Base-by-base conservation (phyloP, 2,113 vertebrate genomes). In the Tauraco erythrolophus region DNA sequence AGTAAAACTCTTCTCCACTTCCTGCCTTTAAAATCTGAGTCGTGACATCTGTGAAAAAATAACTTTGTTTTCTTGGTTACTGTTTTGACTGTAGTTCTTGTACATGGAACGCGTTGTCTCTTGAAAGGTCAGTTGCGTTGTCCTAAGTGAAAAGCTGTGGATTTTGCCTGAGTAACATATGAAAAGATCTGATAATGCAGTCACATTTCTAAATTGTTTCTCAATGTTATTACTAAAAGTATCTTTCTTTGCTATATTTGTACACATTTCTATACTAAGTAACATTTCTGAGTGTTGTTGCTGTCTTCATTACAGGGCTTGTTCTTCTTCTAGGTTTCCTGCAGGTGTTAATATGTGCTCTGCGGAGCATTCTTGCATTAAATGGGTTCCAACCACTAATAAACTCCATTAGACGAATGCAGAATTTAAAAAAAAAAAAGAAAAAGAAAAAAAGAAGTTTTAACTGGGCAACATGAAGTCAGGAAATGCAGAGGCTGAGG, bases 401-500 rank as follows among this genome's bases (percentile, higher is more conserved):
- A 51, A 74, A 70, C 19, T n/a, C 74, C 24, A 50, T 82, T 82
- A 85, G 48, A 92, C 6, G 85, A 92, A 74, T 19, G 21, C 33
- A 84, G 19, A 83, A 94, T 77, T 60, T 0, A 66, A 68, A 78
- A 61, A 56, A 41, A 51, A 27, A 10, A 17, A 62, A 66, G 62
- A 68, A 78, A 61, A 56, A 41, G 46, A 27, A 10, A 17, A 62
- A 66, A 43, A 43, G 4, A 19, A 41, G 10, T 64, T 77, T 76
- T 64, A 53, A 71, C 81, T 85, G 82, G 48, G 35, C 57, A 91
- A 7, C 3, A 1, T 43, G 78, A 64, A 88, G 61, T 82, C 93
- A 93, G 94, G 96, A 97, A 97, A 96, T 83, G 71, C 57, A 92
- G 92, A 53, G 62, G 50, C 74, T 85, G 93, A 88, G 66, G 58